phyloP scores from a whole-genome alignment of 2,797 vertebrate species.

The Tenualosa ilisha region DNA sequence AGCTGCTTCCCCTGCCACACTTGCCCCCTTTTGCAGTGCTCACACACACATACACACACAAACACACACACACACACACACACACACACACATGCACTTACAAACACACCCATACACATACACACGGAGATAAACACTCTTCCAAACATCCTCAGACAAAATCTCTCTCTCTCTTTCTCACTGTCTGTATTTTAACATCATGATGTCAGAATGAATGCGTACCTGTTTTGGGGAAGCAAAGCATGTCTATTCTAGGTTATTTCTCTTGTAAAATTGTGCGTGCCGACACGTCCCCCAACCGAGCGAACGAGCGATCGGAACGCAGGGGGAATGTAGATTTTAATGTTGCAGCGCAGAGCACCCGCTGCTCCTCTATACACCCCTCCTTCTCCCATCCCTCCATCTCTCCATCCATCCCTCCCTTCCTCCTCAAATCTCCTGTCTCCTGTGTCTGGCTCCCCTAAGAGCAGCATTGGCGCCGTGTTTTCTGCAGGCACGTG shows the following conservation, averaged over 20 bases:
- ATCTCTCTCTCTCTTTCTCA: neutral
- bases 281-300: neutral
- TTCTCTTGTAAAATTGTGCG: neutral
- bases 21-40: neutral
- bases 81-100: neutral
- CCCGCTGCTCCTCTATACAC: neutral
- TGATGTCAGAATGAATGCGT: neutral
- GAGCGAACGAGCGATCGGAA: neutral
- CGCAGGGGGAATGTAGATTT: neutral
- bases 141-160: neutral
- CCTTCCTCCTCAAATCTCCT: neutral
- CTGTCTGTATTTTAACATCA: neutral
- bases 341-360: neutral
- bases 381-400: neutral
- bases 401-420: neutral
- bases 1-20: neutral
- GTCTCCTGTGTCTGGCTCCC: neutral
- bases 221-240: neutral
- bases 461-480: neutral
- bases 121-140: neutral
- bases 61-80: constrained; percentile 12
- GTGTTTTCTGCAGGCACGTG: constrained; percentile 15
- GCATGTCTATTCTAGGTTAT: neutral
- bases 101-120: neutral
- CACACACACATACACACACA: neutral